Percentiles rank a stretch among this genome's conserved stretches.
These are phyloP conservation scores for Drosophila tanythrix DNA, from an alignment of 2,888 invertebrate genomes.

Conservation along the genomic window DNA sequence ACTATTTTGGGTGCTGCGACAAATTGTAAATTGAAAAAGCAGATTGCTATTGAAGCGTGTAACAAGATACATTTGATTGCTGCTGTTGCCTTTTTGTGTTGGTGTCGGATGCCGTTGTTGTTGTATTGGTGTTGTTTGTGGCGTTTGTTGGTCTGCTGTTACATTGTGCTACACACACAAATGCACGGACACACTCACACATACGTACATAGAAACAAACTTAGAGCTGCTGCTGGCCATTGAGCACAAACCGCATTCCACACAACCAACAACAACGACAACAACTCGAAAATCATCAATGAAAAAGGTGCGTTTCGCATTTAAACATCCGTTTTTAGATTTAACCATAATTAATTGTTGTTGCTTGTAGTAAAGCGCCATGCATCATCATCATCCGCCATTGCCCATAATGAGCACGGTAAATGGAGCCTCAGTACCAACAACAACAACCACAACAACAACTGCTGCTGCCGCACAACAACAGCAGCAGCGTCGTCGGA, in stretches of 20 bases:
- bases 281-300: constrained; percentile 54
- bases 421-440: constrained; percentile 22
- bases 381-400: constrained; percentile 82
- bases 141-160: constrained; percentile 14
- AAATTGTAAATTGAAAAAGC: not conserved
- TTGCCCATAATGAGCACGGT: constrained; percentile 60
- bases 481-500: constrained; percentile 86
- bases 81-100: constrained; percentile 21
- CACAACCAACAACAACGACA: constrained; percentile 14
- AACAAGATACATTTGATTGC: constrained; percentile 45
- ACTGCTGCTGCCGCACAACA: constrained; percentile 33
- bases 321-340: constrained; percentile 25
- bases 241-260: constrained; percentile 72
- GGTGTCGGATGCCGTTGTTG: constrained; percentile 22
- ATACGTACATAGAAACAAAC: constrained; percentile 32
- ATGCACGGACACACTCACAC: constrained; percentile 2
- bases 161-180: constrained; percentile 52
- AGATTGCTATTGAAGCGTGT: constrained; percentile 7
- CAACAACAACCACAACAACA: constrained; percentile 24
- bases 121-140: constrained; percentile 32
- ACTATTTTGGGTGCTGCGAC: not conserved
- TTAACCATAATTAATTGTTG: constrained; percentile 15
- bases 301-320: constrained; percentile 66
- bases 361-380: constrained; percentile 50
- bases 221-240: constrained; percentile 41